phyloP scores from a whole-genome alignment of 2,113 vertebrate species.

The Panthera tigris region DNA sequence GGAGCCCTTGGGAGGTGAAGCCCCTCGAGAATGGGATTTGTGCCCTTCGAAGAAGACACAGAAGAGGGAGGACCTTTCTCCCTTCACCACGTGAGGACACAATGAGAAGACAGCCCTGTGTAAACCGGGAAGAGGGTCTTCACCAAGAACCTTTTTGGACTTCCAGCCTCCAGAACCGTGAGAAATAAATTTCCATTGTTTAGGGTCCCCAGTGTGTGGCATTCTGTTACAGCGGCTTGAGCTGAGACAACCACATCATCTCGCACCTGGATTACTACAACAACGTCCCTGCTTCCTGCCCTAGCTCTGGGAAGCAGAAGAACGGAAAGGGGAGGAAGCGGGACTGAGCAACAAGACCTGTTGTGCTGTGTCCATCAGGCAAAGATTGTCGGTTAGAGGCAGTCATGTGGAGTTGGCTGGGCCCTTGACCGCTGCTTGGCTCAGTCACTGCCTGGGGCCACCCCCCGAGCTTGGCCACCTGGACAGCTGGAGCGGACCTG shows the following conservation, averaged over 20 bases:
- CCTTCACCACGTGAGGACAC: not conserved
- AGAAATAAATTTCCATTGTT: not conserved
- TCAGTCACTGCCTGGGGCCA: not conserved
- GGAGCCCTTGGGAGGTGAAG: not conserved
- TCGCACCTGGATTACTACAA: not conserved
- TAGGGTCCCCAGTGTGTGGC: not conserved
- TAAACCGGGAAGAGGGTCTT: not conserved
- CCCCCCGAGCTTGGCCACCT: not conserved
- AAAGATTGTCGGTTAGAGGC: not conserved
- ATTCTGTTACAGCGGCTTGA: not conserved
- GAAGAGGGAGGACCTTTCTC: not conserved
- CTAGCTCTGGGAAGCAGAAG: not conserved
- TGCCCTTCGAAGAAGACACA: not conserved
- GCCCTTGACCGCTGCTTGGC: not conserved
- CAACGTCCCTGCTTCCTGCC: not conserved
- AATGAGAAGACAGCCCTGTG: not conserved
- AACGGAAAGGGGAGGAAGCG: not conserved
- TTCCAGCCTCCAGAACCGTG: not conserved
- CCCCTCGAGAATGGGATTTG: not conserved
- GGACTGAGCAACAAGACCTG: rapidly evolving
- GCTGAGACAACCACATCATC: not conserved
- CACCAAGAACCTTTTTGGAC: not conserved
- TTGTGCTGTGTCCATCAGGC: not conserved
- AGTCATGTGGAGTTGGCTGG: not conserved
- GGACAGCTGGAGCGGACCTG: not conserved